Evolutionary conservation across 1,140 invertebrate species (phyloP), one percentile per base, ranked within the genome.

Genomic region (Eupeodes corollae): DNA sequence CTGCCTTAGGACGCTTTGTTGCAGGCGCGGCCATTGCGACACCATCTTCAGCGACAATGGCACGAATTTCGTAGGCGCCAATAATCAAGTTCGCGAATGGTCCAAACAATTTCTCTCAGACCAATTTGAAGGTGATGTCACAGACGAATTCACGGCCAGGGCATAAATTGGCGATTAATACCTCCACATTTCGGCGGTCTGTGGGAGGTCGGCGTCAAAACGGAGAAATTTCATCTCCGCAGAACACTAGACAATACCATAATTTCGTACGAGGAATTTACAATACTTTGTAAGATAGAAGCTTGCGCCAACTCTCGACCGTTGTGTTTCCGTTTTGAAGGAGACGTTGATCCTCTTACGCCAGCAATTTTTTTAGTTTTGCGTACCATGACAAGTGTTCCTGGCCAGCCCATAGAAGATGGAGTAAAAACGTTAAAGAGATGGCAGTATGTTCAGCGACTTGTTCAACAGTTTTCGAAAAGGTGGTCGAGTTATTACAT

Each of bases 301-400:
- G 63, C 63, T 5, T 54, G 52, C 18, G 19, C 68, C 6, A 69
- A 69, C 39, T 66, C 60, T 5, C n/a, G 67, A 10, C 57, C 59
- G 14, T 39, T 57, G 6, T 47, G 39, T 16, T 43, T 35, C 15
- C 47, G 45, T 42, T 26, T 51, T 40, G 35, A 45, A 18, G 44
- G 50, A 13, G 37, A 44, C 10, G 39, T 44, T 13, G 13, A 44
- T 30, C 12, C 42, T 13, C 50, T 67, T 10, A 66, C 63, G 21
- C 59, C 63, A 51, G 62, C 55, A 14, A 60, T 68, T 52, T 69
- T 70, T 47, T 45, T 69, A 10, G 57, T 64, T 42, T 5, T 37
- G 13, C 35, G 35, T 37, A 3, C 35, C 13, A 37, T 37, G 21
- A 26, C 21, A 26, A 26, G 21, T 26, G 21, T 26, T 26, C 21